Percentiles rank a stretch among this genome's conserved stretches.
phyloP scores from a whole-genome alignment of 2,888 invertebrate species.

The Trachelus iudaicus region DNA sequence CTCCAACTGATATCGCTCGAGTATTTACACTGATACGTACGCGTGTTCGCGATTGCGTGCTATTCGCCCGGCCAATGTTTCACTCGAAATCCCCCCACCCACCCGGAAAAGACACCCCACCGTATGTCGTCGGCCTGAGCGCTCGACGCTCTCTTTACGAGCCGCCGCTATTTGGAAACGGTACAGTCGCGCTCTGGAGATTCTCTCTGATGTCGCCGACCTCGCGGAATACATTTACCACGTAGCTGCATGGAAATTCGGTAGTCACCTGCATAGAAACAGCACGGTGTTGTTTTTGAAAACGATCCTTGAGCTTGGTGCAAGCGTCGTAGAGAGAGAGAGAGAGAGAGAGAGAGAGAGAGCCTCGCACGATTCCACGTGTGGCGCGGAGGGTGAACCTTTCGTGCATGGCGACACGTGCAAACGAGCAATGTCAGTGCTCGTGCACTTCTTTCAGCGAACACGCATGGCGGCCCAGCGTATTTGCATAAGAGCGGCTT shows the following conservation, averaged over 20 bases:
- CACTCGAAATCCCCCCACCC: constrained; percentile 10
- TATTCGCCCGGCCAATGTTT: constrained; percentile 20
- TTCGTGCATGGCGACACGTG: background rate
- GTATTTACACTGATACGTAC: constrained; percentile 8
- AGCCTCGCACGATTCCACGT: background rate
- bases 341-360: background rate
- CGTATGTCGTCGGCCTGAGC: background rate
- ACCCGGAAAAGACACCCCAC: background rate
- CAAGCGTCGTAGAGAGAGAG: background rate
- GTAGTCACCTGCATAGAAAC: background rate
- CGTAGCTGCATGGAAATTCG: background rate
- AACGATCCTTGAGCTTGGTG: background rate
- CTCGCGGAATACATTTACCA: no score
- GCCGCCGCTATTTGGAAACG: background rate
- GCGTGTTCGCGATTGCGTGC: constrained; percentile 5
- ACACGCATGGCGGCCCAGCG: background rate
- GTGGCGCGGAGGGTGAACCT: background rate
- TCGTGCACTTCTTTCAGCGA: background rate
- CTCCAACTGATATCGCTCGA: constrained; percentile 3
- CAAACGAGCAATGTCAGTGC: background rate
- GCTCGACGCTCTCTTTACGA: background rate
- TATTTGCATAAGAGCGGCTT: constrained; percentile 8
- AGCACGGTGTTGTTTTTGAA: background rate
- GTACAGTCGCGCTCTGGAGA: background rate
- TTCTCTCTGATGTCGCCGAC: no score